Conservation (phyloP, 2,888 invertebrate species). For the Chrysolina americana region DNA sequence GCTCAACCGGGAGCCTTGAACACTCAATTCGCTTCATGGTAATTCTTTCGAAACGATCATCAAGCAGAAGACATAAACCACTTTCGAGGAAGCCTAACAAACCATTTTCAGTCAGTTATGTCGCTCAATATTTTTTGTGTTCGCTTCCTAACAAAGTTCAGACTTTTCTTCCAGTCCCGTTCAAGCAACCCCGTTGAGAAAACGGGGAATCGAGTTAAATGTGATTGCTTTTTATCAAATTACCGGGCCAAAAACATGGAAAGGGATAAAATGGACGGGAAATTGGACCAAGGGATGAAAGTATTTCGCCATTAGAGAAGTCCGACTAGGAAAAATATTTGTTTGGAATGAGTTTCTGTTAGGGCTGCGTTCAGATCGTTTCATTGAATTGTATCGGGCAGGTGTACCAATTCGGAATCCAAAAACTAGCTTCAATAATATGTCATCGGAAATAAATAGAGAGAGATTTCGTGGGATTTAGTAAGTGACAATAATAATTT, state of each 20-base stretch:
- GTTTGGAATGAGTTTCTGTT: too few relatives aligned
- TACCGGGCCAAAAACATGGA: slow-evolving; percentile 28
- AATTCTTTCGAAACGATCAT: neutral
- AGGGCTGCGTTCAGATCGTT: neutral
- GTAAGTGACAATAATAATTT: too few relatives aligned
- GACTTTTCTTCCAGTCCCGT: neutral
- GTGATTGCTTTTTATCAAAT: slow-evolving; percentile 43
- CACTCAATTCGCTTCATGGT: too few relatives aligned
- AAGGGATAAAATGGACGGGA: slow-evolving; percentile 32
- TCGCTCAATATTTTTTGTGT: neutral
- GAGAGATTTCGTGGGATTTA: too few relatives aligned
- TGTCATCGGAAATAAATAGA: too few relatives aligned
- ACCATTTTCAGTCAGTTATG: neutral
- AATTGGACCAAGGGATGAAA: slow-evolving; percentile 28
- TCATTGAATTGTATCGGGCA: neutral
- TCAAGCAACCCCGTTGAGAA: slow-evolving; percentile 22
- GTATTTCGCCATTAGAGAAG: neutral
- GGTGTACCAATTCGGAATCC: neutral
- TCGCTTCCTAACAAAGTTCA: neutral
- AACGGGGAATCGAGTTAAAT: slow-evolving; percentile 34
- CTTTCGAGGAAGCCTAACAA: neutral
- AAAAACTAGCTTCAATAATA: too few relatives aligned
- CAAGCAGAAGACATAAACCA: neutral
- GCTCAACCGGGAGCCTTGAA: too few relatives aligned
- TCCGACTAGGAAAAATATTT: neutral